Evolutionary conservation across 2,113 vertebrate genomes (phyloP), one percentile per base, ranked within the genome.

Genomic region (Euleptes europaea): DNA sequence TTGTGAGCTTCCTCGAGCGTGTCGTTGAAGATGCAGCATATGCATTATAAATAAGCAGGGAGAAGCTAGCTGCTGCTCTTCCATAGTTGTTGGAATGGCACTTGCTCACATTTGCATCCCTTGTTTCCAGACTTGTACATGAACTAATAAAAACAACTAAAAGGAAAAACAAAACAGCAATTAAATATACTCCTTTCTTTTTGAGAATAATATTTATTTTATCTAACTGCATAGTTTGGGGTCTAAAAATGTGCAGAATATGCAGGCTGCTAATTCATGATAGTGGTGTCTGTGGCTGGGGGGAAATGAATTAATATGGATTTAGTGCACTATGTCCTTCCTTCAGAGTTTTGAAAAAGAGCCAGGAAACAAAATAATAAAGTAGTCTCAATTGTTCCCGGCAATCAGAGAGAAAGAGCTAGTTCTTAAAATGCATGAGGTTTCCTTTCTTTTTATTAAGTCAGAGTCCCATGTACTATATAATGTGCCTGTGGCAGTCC

Each of bases 141-240:
- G 0, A 80, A 79, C 11, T 69, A 54, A 65, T 26, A 35, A 72
- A 74, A 47, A 42, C 44, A 75, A 19, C 19, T 28, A 63, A 67
- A 82, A 63, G n/a, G 51, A 49, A 65, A 60, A 75, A n/a, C n/a
- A 44, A 49, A 63, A 8, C 33, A 31, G 44, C 26, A 35, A 44
- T 5, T 47, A 54, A 63, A 40, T 63, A 21, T 66, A 63, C 40
- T 47, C 13, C 60, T 84, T 78, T 63, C 35, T 79, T 85, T 78
- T 85, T 71, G 28, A 78, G 8, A 85, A 71, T n/a, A 71, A 28
- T 71, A 35, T 85, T 83, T 78, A 71, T 63, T 79, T 85, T 79
- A 78, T 38, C 8, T 78, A 84, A 69, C 33, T 9, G n/a, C n/a
- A 44, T 35, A 63, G 54, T 14, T n/a, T 28, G 42, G 38, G 35